These are phyloP conservation scores for Aurelia aurita DNA, from an alignment of 30 jellyfish, hydroid and myxozoan species.

Conservation along the genomic window DNA sequence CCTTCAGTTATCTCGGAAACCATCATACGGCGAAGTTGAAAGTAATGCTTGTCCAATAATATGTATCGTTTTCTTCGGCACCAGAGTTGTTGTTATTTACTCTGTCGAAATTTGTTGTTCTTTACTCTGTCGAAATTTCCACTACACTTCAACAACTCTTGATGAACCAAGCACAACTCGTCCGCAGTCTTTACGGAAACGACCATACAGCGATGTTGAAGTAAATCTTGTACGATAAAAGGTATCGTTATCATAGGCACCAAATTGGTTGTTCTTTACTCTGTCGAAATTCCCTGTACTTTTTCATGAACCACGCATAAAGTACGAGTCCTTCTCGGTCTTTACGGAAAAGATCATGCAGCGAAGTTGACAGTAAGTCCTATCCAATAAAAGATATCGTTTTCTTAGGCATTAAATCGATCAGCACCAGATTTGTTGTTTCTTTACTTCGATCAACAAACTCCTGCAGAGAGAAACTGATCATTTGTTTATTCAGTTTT, in stretches of 20 bases:
- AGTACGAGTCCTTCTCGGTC: background rate
- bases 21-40: no score
- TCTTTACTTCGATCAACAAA: background rate
- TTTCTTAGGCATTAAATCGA: background rate
- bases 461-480: slow-evolving; percentile 8
- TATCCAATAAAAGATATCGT: slow-evolving; percentile 5
- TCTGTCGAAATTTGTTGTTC: no score
- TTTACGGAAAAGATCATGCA: background rate
- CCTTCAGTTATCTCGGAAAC: no score
- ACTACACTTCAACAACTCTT: no score
- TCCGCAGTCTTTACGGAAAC: no score
- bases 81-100: no score
- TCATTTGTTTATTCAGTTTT: background rate
- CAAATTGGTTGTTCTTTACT: background rate
- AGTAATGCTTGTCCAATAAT: no score
- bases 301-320: background rate
- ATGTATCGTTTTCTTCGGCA: no score
- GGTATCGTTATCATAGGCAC: no score
- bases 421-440: background rate
- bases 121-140: background rate
- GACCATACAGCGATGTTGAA: no score
- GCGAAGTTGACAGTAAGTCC: background rate
- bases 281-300: background rate
- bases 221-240: no score
- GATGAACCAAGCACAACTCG: background rate